Base-by-base conservation (phyloP, 2,113 vertebrate genomes). In the Nothobranchius furzeri region DNA sequence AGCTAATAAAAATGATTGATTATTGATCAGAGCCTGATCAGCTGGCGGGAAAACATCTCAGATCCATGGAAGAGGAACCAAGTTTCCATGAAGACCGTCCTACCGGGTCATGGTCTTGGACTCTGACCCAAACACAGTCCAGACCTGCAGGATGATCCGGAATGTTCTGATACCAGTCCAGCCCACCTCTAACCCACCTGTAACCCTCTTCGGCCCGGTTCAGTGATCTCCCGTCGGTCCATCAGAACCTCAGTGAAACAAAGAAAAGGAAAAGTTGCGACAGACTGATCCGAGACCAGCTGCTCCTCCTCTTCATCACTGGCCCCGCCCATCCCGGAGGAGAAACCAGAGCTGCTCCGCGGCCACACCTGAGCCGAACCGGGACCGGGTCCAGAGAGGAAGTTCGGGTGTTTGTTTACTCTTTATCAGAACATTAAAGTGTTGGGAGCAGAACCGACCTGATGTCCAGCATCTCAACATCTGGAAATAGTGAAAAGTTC, bases 251-350 rank as follows among this genome's bases (percentile, higher is more conserved):
- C 56, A 47, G 20, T 14, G 60, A 77, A 87, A 83, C 80, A 84
- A 84, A 85, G 76, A 70, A 43, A 72, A 76, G 81, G 82, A 87
- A 85, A 83, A 17, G 84, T 85, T 88, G 82, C 86, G 78, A 87
- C 81, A 84, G 76, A 71, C 76, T 79, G 77, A 82, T 69, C 70
- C 61, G 17, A 82, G 62, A 63, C 65, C 77, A 81, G 79, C 88
- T 82, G 80, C 84, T 83, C 78, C 87, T 82, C 88, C 86, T 77
- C 81, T 57, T 72, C 81, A 69, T 74, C 83, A 69, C 68, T 63
- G 55, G n/a, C 71, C 67, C 74, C 87, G 81, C 85, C 81, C 79
- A 60, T 64, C 74, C 81, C 72, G 24, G 66, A 68, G 82, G 74
- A 84, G 81, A 82, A 85, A 78, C 71, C 54, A 45, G 80, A 85